Base-by-base conservation (phyloP, 1,140 invertebrate genomes). In the Chrysoperla carnea region DNA sequence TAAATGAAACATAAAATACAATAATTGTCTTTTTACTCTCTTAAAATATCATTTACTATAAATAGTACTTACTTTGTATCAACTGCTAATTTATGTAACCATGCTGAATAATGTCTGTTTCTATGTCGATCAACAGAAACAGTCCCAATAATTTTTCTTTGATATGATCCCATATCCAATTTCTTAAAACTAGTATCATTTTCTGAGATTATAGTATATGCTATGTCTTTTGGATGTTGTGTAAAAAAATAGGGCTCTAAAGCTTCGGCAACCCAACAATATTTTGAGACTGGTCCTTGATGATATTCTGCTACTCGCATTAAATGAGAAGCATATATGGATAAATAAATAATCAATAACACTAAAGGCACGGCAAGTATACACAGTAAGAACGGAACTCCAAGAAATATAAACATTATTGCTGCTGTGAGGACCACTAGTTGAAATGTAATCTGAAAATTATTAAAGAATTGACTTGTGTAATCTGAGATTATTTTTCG, bases 331-430 rank as follows among this genome's bases (percentile, higher is more conserved):
- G 11, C 23, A 15, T 46, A 48, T 13, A 44, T 48, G 6, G 38
- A 39, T 7, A 50, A 11, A 33, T 44, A 48, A 6, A 50, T 44
- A 31, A 48, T 35, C n/a, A 48, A 6, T 23, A 42, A 44, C 8
- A 46, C 37, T 15, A 46, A 33, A 6, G 49, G 49, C 15, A 50
- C 42, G 6, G 49, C 42, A 13, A 42, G 3, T 6, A 46, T 9
- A 29, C 49, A 50, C 39, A 45, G 40, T 33, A 33, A 14, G 27
- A 50, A 35, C 39, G 49, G 49, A 36, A 48, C 29, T 28, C 49
- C 46, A 9, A 50, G 35, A 27, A 50, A 50, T 44, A 50, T 50
- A 40, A 50, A 50, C n/a, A 43, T 46, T 14, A 50, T 41, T 9
- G 49, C 49, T 6, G 49, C 41, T 31, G 46, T 27, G 11, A 50